Evolutionary conservation across 2,797 vertebrate species (phyloP), one percentile per base, ranked within the genome.

Genomic region (Streptopelia turtur): DNA sequence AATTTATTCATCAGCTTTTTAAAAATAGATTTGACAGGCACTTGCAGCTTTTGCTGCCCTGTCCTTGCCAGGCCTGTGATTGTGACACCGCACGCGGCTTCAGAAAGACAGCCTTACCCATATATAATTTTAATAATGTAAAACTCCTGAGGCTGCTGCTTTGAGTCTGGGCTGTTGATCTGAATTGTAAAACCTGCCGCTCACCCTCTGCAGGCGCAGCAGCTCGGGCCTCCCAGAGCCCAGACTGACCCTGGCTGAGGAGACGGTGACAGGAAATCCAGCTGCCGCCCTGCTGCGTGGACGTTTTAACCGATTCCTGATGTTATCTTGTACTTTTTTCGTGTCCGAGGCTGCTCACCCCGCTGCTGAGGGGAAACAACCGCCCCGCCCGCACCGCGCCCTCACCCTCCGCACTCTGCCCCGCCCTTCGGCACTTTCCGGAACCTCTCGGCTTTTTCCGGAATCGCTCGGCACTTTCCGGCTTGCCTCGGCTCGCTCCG

Each of bases 251-350:
- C 25, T 13, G 37, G 5, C n/a, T 37, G 27, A 11, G 45, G 31
- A 33, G 28, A 7, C 27, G 11, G 14, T 23, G 5, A 6, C 23
- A 8, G 25, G 68, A 27, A 15, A 0, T 8, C 1, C 21, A 11
- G 6, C 13, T 16, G 41, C 30, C 15, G 11, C 1, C 13, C 1
- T 33, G 33, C 47, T 30, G 41, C 41, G 3, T 2, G 10, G 35
- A 2, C 9, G 6, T 28, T 79, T 56, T 24, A 47, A 28, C 18
- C 1, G 9, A 13, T 52, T 82, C 2, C 6, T 10, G 1, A 0
- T 1, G 11, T 0, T 24, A 5, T 4, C 1, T 1, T 9, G 37
- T 3, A 3, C 20, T 49, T 37, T 9, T 8, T 13, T 2, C 5
- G 6, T 3, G 57, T 4, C 17, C 11, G 11, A 21, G 10, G 27